phyloP scores from a whole-genome alignment of 2,888 invertebrate genomes.

The Leptopilina myrica region DNA sequence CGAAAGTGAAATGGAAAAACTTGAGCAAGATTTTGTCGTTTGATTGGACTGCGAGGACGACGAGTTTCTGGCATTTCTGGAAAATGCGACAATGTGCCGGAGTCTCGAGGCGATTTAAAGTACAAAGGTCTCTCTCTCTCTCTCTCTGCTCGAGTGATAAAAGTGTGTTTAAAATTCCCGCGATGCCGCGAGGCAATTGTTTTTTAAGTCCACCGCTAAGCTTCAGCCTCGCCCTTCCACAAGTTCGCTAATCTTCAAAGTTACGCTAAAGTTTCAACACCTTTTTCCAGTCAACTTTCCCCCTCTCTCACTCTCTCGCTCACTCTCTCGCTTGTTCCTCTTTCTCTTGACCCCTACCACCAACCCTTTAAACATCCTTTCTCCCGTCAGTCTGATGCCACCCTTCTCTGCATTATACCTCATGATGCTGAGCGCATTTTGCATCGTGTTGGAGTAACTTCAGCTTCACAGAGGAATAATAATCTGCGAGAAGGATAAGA shows the following conservation, averaged over 20 bases:
- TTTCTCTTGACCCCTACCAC: background rate
- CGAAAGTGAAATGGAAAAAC: constrained; percentile 34
- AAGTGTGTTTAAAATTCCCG: constrained; percentile 70
- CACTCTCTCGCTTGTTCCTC: constrained; percentile 25
- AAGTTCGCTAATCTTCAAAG: constrained; percentile 64
- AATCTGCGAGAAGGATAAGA: constrained; percentile 46
- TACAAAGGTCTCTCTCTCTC: constrained; percentile 55
- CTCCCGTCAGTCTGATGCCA: constrained; percentile 34
- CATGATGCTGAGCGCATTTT: constrained; percentile 51
- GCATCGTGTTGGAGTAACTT: constrained; percentile 56
- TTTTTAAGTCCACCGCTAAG: constrained; percentile 64
- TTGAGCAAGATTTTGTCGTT: constrained; percentile 31
- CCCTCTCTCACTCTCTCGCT: constrained; percentile 39
- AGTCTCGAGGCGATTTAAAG: constrained; percentile 51
- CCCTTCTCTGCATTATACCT: constrained; percentile 37
- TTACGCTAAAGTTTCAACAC: constrained; percentile 58
- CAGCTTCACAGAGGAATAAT: constrained; percentile 56
- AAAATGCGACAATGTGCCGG: constrained; percentile 40
- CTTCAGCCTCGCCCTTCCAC: constrained; percentile 49
- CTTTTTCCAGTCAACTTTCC: constrained; percentile 47
- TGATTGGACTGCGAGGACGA: constrained; percentile 21
- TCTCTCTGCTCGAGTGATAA: constrained; percentile 61
- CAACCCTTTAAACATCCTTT: constrained; percentile 30
- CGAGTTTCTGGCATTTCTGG: constrained; percentile 36
- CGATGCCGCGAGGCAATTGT: constrained; percentile 67